Percentiles rank a stretch among this genome's conserved stretches.
Evolutionary conservation across 2,888 invertebrate species (phyloP).

Genomic region (Iphiclides podalirius): DNA sequence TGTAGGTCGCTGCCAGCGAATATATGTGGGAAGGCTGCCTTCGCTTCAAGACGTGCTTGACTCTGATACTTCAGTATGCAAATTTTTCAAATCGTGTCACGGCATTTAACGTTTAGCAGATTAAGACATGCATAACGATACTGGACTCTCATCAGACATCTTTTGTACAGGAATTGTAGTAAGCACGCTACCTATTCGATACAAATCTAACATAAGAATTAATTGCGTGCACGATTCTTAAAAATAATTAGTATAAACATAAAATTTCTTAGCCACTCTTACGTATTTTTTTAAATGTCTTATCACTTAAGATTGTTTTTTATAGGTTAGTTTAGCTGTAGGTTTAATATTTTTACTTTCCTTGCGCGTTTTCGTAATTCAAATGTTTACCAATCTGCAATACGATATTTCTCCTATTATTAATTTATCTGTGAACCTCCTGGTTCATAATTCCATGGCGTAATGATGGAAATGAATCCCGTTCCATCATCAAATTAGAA

Average conservation of each 20-base stretch:
- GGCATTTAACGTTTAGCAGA: not conserved
- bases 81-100: not conserved
- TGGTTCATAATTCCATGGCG: slow-evolving; percentile 47
- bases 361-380: slow-evolving; percentile 8
- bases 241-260: too few species aligned
- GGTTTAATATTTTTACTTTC: too few species aligned
- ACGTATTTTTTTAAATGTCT: too few species aligned
- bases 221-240: too few species aligned
- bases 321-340: too few species aligned
- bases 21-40: not conserved
- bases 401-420: slow-evolving; percentile 29
- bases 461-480: slow-evolving; percentile 54
- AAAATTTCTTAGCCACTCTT: too few species aligned
- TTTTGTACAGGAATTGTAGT: too few species aligned
- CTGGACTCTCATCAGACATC: too few species aligned
- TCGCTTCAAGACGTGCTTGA: not conserved
- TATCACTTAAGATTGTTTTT: too few species aligned
- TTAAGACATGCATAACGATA: not conserved
- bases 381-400: slow-evolving; percentile 10
- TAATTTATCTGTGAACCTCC: slow-evolving; percentile 38
- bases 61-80: not conserved
- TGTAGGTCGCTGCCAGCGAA: not conserved
- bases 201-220: too few species aligned
- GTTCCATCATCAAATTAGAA: slow-evolving; percentile 69
- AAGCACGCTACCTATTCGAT: too few species aligned